Conservation (phyloP, 2,888 invertebrate genomes). For the Balanococcus diminutus region DNA sequence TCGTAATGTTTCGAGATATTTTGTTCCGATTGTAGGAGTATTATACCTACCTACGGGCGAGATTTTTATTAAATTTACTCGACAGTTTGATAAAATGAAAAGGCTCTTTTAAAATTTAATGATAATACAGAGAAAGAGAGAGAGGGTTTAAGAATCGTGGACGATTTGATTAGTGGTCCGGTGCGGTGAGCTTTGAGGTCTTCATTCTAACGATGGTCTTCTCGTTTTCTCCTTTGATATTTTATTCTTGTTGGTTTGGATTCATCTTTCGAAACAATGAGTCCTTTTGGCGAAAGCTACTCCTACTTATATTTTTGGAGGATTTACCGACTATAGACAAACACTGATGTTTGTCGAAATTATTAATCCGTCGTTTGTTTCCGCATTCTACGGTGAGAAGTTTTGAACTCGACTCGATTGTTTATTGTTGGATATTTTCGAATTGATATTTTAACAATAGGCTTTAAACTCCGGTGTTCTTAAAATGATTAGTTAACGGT, state of each 20-base stretch:
- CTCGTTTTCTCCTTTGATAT: neutral
- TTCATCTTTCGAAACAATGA: neutral
- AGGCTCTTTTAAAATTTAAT: neutral
- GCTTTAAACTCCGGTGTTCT: too few relatives aligned
- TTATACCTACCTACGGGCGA: too few relatives aligned
- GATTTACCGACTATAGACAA: neutral
- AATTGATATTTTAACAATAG: too few relatives aligned
- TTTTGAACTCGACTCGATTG: neutral
- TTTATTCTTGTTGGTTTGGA: neutral
- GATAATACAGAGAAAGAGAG: neutral
- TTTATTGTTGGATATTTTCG: neutral
- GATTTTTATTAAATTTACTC: conserved; percentile 8
- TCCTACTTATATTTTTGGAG: neutral
- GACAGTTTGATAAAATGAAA: neutral
- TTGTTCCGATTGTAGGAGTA: neutral
- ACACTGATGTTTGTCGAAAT: neutral
- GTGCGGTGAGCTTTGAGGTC: neutral
- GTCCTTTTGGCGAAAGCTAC: neutral
- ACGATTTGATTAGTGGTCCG: neutral
- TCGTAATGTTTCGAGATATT: neutral
- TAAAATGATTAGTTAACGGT: too few relatives aligned
- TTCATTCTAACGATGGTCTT: neutral
- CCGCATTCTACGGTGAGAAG: neutral
- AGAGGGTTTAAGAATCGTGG: neutral
- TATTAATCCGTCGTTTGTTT: neutral